Percentiles rank a stretch among this genome's conserved stretches.
These are phyloP conservation scores for Eristalinus sepulchralis DNA, from an alignment of 2,888 invertebrate genomes.

Conservation along the genomic window DNA sequence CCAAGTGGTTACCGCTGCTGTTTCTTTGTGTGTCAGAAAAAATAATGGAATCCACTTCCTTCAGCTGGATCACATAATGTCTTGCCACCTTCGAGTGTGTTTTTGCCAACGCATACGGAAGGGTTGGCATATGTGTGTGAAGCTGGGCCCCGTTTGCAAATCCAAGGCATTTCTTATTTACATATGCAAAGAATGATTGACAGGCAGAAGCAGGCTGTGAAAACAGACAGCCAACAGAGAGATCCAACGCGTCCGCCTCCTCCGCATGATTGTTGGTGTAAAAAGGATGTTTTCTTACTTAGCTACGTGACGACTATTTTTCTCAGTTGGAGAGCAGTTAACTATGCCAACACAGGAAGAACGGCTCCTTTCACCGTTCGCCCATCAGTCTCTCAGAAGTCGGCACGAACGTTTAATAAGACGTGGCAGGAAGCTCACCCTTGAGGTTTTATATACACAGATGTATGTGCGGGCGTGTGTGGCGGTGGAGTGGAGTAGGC, in stretches of 20 bases:
- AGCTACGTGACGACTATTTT: constrained; percentile 61
- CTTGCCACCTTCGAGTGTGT: constrained; percentile 57
- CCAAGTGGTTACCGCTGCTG: constrained; percentile 51
- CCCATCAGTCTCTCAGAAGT: not conserved
- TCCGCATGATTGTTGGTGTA: not conserved
- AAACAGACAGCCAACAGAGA: not conserved
- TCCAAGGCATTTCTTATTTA: constrained; percentile 58
- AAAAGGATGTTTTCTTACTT: constrained; percentile 57
- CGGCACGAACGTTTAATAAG: constrained; percentile 70
- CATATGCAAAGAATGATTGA: constrained; percentile 71
- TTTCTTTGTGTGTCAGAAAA: constrained; percentile 42
- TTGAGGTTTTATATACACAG: constrained; percentile 32
- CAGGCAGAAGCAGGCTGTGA: constrained; percentile 33
- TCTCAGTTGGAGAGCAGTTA: constrained; percentile 37
- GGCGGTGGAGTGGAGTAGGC: constrained; percentile 22
- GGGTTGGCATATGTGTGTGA: constrained; percentile 54
- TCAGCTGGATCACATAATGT: constrained; percentile 45
- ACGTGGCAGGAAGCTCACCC: constrained; percentile 54
- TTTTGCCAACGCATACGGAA: constrained; percentile 7
- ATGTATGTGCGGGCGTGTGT: not conserved
- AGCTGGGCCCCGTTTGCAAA: constrained; percentile 45
- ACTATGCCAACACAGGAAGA: constrained; percentile 34
- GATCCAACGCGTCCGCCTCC: not conserved
- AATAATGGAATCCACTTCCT: not conserved
- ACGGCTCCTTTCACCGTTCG: not conserved